These are phyloP conservation scores for Melanostoma mellinum DNA, from an alignment of 2,888 invertebrate species.

Conservation along the genomic window DNA sequence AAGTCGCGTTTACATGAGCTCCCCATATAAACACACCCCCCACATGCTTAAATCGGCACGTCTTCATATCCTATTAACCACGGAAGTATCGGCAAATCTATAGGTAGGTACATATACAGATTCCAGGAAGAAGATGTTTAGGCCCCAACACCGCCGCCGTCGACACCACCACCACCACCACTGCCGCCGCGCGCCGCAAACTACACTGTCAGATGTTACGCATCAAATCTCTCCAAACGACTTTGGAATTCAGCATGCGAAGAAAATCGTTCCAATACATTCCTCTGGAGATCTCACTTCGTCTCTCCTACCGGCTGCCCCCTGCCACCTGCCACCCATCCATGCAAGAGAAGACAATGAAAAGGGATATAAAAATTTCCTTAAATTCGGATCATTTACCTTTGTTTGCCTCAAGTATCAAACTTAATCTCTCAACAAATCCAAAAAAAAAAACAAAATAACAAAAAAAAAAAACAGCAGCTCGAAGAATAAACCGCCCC, in stretches of 20 bases:
- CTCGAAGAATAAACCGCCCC: background rate
- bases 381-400: constrained; percentile 65
- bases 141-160: background rate
- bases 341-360: background rate
- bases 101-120: background rate
- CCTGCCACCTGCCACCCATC: background rate
- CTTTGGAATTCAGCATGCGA: constrained; percentile 25
- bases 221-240: constrained; percentile 36
- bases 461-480: constrained; percentile 1
- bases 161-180: constrained; percentile 28
- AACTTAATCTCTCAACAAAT: constrained; percentile 61
- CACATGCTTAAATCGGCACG: constrained; percentile 41
- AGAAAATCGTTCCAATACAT: constrained; percentile 5
- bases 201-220: constrained; percentile 56
- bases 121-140: background rate
- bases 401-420: constrained; percentile 61
- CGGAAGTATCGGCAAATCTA: constrained; percentile 34
- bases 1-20: constrained; percentile 64
- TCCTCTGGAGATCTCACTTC: background rate
- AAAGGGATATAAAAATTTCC: constrained; percentile 29
- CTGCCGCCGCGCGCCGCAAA: background rate
- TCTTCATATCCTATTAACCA: constrained; percentile 60
- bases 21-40: constrained; percentile 15
- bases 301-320: too few species aligned
- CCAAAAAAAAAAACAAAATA: background rate